Percentiles rank a stretch among this genome's conserved stretches.
These are phyloP conservation scores for Halcyon smyrnensis DNA, from an alignment of 2,797 vertebrate genomes.

Conservation along the genomic window DNA sequence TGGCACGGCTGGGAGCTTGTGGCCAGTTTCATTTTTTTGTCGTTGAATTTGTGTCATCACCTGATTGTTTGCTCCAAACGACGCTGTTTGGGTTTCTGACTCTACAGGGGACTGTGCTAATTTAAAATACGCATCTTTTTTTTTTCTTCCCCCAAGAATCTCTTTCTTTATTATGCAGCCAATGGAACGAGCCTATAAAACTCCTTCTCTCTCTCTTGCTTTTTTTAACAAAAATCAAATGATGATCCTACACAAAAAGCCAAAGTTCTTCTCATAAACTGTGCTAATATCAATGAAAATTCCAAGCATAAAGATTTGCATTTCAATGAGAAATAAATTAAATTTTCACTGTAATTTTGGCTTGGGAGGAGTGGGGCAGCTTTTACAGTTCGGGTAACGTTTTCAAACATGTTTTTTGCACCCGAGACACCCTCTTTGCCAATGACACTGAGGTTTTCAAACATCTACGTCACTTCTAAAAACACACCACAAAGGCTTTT, in stretches of 20 bases:
- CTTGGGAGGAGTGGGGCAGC: not conserved
- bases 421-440: not conserved
- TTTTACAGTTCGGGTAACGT: not conserved
- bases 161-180: conserved; percentile 11
- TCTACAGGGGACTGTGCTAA: conserved; percentile 33
- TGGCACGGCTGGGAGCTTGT: not conserved
- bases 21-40: conserved; percentile 30
- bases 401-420: conserved; percentile 32
- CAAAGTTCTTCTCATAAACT: not conserved
- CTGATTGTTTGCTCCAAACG: conserved; percentile 37
- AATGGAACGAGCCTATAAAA: not conserved
- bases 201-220: not conserved
- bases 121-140: conserved; percentile 40
- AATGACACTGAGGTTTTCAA: not conserved
- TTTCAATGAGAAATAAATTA: conserved; percentile 65
- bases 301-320: conserved; percentile 37
- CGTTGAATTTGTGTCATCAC: conserved; percentile 57
- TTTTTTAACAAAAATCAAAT: not conserved
- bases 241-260: not conserved
- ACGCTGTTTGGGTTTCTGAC: conserved; percentile 43
- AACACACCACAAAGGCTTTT: not conserved
- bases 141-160: not conserved
- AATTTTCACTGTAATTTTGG: conserved; percentile 26
- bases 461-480: not conserved
- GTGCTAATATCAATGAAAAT: conserved; percentile 24